Evolutionary conservation across 2,113 vertebrate species (phyloP).

Genomic region (Indicator indicator): DNA sequence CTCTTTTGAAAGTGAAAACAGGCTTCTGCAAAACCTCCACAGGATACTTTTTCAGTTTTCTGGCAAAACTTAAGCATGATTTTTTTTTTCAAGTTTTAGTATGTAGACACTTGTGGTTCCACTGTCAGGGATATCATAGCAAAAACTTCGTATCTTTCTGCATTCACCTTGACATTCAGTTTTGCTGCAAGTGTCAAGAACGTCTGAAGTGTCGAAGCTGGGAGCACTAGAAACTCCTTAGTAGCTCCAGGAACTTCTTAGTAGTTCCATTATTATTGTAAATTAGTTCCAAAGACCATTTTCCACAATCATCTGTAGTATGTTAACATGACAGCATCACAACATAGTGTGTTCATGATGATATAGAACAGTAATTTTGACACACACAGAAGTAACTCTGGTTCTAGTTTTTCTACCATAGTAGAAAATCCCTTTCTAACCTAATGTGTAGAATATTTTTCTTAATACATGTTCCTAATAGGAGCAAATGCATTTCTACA

Average conservation of each 20-base stretch:
- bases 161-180: not conserved
- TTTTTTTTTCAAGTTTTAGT: not conserved
- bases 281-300: not conserved
- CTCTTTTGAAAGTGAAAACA: not conserved
- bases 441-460: not conserved
- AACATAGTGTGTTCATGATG: not conserved
- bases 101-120: not conserved
- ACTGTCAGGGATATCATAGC: not conserved
- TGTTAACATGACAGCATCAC: not conserved
- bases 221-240: not conserved
- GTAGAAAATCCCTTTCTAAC: not conserved
- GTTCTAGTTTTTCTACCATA: not conserved
- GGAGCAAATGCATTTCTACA: not conserved
- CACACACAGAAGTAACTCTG: not conserved
- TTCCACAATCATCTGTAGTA: not conserved
- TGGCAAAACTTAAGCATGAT: not conserved
- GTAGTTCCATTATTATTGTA: not conserved
- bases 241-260: not conserved
- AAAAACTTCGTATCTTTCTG: not conserved
- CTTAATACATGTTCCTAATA: not conserved
- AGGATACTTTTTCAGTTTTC: not conserved
- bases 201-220: not conserved
- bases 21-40: not conserved
- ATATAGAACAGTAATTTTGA: not conserved
- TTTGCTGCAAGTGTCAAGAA: not conserved